Evolutionary conservation across 1,140 invertebrate genomes (phyloP).

Genomic region (Caenorhabditis briggsae): DNA sequence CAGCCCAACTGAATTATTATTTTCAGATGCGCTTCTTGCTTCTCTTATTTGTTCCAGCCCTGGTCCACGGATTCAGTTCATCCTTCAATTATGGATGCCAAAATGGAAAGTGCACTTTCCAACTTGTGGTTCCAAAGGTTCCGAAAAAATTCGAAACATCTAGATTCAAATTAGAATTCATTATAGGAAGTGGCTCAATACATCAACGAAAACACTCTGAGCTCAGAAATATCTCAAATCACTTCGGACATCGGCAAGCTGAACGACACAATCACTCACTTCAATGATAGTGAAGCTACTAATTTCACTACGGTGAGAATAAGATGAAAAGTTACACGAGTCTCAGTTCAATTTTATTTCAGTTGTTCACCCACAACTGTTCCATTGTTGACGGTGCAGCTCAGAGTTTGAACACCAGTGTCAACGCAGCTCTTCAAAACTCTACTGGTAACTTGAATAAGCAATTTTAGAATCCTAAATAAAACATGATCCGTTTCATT

Average conservation of each 20-base stretch:
- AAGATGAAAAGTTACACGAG: background rate
- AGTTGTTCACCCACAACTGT: background rate
- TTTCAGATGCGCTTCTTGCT: slow-evolving; percentile 7
- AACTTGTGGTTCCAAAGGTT: slow-evolving; percentile 34
- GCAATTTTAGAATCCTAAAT: no score
- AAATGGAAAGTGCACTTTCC: slow-evolving; percentile 32
- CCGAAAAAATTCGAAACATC: background rate
- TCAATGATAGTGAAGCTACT: background rate
- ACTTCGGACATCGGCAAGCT: background rate
- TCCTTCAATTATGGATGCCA: slow-evolving; percentile 35
- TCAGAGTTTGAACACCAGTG: background rate
- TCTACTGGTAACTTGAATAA: background rate
- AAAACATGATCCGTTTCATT: no score
- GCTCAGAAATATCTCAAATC: background rate
- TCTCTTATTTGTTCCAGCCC: slow-evolving; percentile 15
- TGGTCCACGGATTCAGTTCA: background rate
- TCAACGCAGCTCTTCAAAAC: background rate
- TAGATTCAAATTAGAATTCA: background rate
- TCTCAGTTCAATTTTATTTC: background rate
- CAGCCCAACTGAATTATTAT: background rate
- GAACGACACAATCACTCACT: background rate
- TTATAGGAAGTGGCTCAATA: slow-evolving; percentile 8
- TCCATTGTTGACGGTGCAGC: background rate
- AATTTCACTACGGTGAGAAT: background rate
- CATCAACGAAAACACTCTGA: slow-evolving; percentile 3